Evolutionary conservation across 2,797 vertebrate species (phyloP), one percentile per base, ranked within the genome.

Genomic region (Ataeniobius toweri): DNA sequence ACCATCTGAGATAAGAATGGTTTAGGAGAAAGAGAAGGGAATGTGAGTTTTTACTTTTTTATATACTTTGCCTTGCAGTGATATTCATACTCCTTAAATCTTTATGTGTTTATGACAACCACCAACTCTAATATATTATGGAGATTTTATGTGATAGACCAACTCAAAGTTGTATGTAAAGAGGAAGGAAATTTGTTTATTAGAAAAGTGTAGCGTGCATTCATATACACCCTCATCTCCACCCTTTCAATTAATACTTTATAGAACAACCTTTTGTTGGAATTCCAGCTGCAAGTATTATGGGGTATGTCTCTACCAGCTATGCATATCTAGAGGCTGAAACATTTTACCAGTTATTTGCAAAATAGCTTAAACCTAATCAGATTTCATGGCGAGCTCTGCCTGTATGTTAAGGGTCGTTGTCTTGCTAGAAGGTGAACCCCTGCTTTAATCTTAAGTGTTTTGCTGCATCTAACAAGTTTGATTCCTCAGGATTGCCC

Each of bases 1-100:
- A 8, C 90, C 80, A 86, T 99, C 98, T 99, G 87, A 36, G 72
- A 77, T 20, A 55, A 76, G 65, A 80, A 74, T 7, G 10, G 50
- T 13, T 0, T 5, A 73, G 0, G 51, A 73, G 74, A 65, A 63
- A 61, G 6, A 5, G 63, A 67, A 10, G 9, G 58, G 18, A 65
- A 2, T 55, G 41, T 76, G 26, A 75, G 67, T 8, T 69, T 69
- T 69, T 14, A 46, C 3, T 24, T 26, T 13, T 48, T 69, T 8
- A 48, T 46, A 24, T n/a, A 26, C 67, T n/a, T 18, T 68, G 65
- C 22, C 5, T 44, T 44, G 6, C 12, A 69, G 7, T 26, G 6
- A 69, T 14, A 16, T n/a, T 44, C 39, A n/a, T 12, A 24, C 9
- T 18, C 20, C 36, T 24, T 41, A 22, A 67, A 67, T 36, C 31